Evolutionary conservation across 2,797 vertebrate species (phyloP), one percentile per base, ranked within the genome.

Genomic region (Rhinogobio ventralis): DNA sequence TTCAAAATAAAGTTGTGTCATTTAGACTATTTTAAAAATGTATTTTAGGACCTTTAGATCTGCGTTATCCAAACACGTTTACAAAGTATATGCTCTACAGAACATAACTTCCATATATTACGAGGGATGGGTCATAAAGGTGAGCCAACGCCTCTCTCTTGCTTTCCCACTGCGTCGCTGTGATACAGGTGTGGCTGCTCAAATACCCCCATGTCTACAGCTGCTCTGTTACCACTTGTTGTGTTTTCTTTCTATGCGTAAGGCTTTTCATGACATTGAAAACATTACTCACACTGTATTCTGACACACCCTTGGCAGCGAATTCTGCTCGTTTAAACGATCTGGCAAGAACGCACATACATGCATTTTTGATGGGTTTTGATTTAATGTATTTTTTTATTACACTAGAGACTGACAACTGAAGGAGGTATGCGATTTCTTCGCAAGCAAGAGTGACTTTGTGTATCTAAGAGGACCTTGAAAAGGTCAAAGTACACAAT

Each of bases 241-340:
- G 25, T 74, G 67, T 57, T 80, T 80, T 82, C 51, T 39, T 7
- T 76, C 30, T 7, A 8, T 67, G 30, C 30, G 30, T 39, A 42
- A 75, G 17, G 60, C n/a, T 76, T 33, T 53, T 67, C 17, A 1
- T 83, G 30, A 76, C 71, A 66, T n/a, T n/a, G n/a, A n/a, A 19
- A 14, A 74, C 30, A 53, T 75, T 67, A 83, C 45, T 83, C 81
- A 83, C n/a, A 20, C 69, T 33, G 42, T 53, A 20, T 53, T 25
- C 81, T 53, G 71, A 55, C 72, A 83, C 81, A 83, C 81, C 81
- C 81, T 53, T 15, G 1, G 46, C 30, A 28, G 30, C 4, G 11
- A 20, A 46, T 30, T 72, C 53, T n/a, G 53, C 66, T 53, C 2
- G 0, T 39, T 20, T 19, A 14, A 57, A 39, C 28, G 64, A 15